These are phyloP conservation scores for Achroia grisella DNA, from an alignment of 1,140 invertebrate species.

Conservation along the genomic window DNA sequence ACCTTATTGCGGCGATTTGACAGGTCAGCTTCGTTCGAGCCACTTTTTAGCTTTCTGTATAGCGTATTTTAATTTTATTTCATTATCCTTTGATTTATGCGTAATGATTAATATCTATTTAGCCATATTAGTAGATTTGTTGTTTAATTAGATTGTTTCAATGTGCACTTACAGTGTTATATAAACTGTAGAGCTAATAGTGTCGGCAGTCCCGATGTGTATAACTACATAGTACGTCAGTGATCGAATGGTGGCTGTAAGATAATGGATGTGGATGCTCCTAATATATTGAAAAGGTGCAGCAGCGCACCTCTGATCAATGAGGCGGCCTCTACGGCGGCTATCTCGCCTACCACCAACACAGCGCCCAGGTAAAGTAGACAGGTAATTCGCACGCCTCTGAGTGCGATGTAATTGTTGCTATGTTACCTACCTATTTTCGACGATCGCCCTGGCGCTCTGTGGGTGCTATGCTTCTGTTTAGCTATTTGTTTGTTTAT, in stretches of 20 bases:
- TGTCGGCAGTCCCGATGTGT: conserved; percentile 60
- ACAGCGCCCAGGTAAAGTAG: conserved; percentile 63
- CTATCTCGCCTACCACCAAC: conserved; percentile 61
- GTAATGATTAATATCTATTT: conserved; percentile 42
- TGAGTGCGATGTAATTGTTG: conserved; percentile 37
- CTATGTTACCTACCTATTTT: conserved; percentile 54
- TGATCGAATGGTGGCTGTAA: conserved; percentile 64
- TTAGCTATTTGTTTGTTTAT: conserved; percentile 30
- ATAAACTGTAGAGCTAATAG: conserved; percentile 57
- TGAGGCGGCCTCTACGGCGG: conserved; percentile 60
- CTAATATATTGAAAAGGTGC: conserved; percentile 72
- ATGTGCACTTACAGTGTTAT: conserved; percentile 66
- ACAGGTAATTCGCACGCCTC: conserved; percentile 36
- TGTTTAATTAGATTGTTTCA: conserved; percentile 30
- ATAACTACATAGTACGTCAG: conserved; percentile 67
- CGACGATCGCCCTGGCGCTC: conserved; percentile 57
- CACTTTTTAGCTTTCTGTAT: conserved; percentile 59
- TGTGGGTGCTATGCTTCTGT: conserved; percentile 55
- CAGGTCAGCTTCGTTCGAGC: conserved; percentile 62
- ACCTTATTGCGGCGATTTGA: conserved; percentile 52
- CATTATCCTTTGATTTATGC: conserved; percentile 48
- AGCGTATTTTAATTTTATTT: conserved; percentile 61
- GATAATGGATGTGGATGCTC: conserved; percentile 74
- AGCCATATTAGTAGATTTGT: conserved; percentile 37
- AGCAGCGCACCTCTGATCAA: conserved; percentile 72